These are phyloP conservation scores for Nerophis lumbriciformis DNA, from an alignment of 2,113 vertebrate genomes.

Conservation along the genomic window DNA sequence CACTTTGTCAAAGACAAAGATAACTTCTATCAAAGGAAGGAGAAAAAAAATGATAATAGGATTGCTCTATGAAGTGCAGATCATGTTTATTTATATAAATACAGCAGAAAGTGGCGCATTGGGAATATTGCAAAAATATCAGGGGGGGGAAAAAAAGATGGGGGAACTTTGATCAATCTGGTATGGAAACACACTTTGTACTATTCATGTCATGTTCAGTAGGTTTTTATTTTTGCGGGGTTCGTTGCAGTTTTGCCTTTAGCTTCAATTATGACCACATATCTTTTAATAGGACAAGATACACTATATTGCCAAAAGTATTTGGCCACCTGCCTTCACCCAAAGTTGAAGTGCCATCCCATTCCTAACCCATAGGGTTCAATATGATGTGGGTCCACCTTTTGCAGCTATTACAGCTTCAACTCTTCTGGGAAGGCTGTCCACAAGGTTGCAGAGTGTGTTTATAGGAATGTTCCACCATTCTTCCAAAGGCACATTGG, in stretches of 20 bases:
- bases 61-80: slow-evolving; percentile 22
- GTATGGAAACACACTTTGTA: slow-evolving; percentile 32
- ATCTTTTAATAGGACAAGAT: background rate
- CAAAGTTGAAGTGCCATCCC: no score
- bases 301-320: no score
- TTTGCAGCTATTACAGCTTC: no score
- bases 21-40: background rate
- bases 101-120: slow-evolving; percentile 7
- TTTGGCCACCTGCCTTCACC: no score
- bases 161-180: slow-evolving; percentile 23
- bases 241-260: slow-evolving; percentile 4
- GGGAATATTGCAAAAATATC: slow-evolving; percentile 15
- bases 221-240: slow-evolving; percentile 7
- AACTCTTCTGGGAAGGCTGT: no score
- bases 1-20: background rate
- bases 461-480: no score
- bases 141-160: slow-evolving; percentile 6
- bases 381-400: no score
- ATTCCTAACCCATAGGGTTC: no score
- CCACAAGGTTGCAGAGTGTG: no score
- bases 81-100: slow-evolving; percentile 13
- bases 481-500: no score
- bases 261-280: slow-evolving; percentile 3
- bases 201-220: slow-evolving; percentile 23
- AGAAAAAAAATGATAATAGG: slow-evolving; percentile 7